These are phyloP conservation scores for Melieria omissa DNA, from an alignment of 2,888 invertebrate genomes.

Conservation along the genomic window DNA sequence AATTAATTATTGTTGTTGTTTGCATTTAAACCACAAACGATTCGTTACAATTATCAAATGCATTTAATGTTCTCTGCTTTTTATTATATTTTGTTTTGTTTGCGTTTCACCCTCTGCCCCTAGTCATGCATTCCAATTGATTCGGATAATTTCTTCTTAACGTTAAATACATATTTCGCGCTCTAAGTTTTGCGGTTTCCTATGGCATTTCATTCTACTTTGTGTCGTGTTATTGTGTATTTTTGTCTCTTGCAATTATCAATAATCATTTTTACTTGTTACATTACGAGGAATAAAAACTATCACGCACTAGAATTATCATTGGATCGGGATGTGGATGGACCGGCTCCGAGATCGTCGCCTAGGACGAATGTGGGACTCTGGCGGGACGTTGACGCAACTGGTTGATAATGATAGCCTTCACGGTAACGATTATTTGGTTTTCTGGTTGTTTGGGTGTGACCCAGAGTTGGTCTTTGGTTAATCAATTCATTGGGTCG, in stretches of 20 bases:
- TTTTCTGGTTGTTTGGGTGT: slow-evolving; percentile 66
- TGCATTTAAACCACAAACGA: slow-evolving; percentile 53
- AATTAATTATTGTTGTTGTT: slow-evolving; percentile 58
- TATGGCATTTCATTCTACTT: slow-evolving; percentile 37
- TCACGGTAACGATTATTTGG: slow-evolving; percentile 67
- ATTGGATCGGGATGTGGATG: slow-evolving; percentile 68
- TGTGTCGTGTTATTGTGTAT: slow-evolving; percentile 42
- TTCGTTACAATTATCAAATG: slow-evolving; percentile 57
- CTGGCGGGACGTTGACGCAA: slow-evolving; percentile 70
- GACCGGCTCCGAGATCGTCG: slow-evolving; percentile 65
- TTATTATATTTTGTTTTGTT: slow-evolving; percentile 13
- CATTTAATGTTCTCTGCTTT: slow-evolving; percentile 41
- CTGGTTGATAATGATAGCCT: slow-evolving; percentile 68
- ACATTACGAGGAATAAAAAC: slow-evolving; percentile 65
- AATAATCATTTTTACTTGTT: slow-evolving; percentile 49
- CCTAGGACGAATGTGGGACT: slow-evolving; percentile 68
- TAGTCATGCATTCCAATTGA: too few species aligned
- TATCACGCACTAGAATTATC: slow-evolving; percentile 69
- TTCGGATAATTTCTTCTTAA: background rate
- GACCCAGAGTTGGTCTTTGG: slow-evolving; percentile 67
- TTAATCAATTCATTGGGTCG: slow-evolving; percentile 68
- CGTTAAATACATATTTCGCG: slow-evolving; percentile 32
- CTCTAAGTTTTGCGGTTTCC: slow-evolving; percentile 30
- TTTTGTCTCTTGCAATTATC: slow-evolving; percentile 43
- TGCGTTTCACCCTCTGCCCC: too few species aligned